These are phyloP conservation scores for Tachysurus fulvidraco DNA, from an alignment of 2,113 vertebrate species.

Conservation along the genomic window DNA sequence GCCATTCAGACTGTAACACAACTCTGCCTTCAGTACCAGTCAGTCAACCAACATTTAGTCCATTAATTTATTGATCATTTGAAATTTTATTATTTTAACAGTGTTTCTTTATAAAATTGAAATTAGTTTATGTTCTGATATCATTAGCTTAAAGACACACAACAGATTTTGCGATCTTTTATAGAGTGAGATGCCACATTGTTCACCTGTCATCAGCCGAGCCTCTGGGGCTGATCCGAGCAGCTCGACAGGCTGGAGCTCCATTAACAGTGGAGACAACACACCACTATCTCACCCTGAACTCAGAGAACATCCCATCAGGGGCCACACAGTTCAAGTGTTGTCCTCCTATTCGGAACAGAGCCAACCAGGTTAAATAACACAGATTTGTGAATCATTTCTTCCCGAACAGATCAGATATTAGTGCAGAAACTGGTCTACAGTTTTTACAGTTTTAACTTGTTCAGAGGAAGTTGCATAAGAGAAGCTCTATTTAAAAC, in stretches of 20 bases:
- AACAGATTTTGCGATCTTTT: neutral
- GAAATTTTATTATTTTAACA: neutral
- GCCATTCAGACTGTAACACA: constrained; percentile 71
- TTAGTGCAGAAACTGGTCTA: neutral
- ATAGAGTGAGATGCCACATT: constrained; percentile 80
- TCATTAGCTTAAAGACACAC: neutral
- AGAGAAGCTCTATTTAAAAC: neutral
- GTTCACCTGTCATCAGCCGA: constrained; percentile 79
- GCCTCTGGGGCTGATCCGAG: constrained; percentile 72
- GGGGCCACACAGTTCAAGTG: constrained; percentile 83
- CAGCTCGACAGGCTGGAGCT: constrained; percentile 73
- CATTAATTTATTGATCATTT: neutral
- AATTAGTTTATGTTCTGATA: neutral
- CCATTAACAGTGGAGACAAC: constrained; percentile 81
- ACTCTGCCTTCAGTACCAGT: constrained; percentile 80
- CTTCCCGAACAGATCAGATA: neutral
- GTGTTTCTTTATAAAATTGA: neutral
- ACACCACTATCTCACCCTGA: constrained; percentile 79
- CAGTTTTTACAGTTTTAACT: neutral
- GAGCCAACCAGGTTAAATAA: constrained; percentile 67
- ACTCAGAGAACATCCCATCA: constrained; percentile 73
- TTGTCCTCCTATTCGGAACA: constrained; percentile 78
- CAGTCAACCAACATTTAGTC: constrained; percentile 46
- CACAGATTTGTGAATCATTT: neutral
- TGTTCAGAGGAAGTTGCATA: neutral